Percentiles rank a stretch among this genome's conserved stretches.
Evolutionary conservation across 2,888 invertebrate species (phyloP).

Genomic region (Mesopsocus fuscifrons): DNA sequence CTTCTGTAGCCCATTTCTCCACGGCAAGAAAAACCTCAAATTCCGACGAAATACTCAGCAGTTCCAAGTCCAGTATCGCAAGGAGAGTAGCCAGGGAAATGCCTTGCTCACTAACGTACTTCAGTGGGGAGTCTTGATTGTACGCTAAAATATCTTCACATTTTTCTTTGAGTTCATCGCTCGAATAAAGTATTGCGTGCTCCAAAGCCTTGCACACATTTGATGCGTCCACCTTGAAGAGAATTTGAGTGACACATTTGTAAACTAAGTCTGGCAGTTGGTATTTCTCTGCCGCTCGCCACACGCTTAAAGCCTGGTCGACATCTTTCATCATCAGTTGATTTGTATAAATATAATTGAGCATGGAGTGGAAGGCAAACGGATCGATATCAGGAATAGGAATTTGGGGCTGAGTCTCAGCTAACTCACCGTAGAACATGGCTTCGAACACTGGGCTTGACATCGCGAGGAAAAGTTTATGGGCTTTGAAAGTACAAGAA

Average conservation of each 20-base stretch:
- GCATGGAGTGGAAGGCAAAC: constrained; percentile 61
- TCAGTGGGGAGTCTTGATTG: no score
- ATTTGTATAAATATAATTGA: constrained; percentile 71
- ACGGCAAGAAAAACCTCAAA: constrained; percentile 56
- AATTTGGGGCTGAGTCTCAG: constrained; percentile 57
- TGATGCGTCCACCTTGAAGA: constrained; percentile 57
- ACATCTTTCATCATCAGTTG: constrained; percentile 60
- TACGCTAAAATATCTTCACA: no score
- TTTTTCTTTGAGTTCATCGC: constrained; percentile 59
- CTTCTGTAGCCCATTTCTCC: constrained; percentile 40
- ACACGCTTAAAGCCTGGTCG: constrained; percentile 70
- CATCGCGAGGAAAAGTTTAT: constrained; percentile 67
- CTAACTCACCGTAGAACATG: constrained; percentile 72
- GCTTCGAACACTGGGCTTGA: constrained; percentile 76
- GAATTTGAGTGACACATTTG: constrained; percentile 61
- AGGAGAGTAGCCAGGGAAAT: constrained; percentile 54
- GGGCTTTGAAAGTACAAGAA: constrained; percentile 55
- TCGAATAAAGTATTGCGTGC: constrained; percentile 69
- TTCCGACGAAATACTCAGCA: constrained; percentile 53
- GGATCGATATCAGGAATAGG: constrained; percentile 68
- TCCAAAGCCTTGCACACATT: constrained; percentile 74
- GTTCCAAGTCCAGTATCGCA: constrained; percentile 53
- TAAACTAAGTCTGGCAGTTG: constrained; percentile 68
- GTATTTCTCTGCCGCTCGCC: constrained; percentile 76
- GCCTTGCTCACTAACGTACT: constrained; percentile 57